A percentile compares a stretch with the other conserved stretches of the same genome.
These are phyloP conservation scores for Anaspis maculata DNA, from an alignment of 2,888 invertebrate genomes.

Conservation along the genomic window DNA sequence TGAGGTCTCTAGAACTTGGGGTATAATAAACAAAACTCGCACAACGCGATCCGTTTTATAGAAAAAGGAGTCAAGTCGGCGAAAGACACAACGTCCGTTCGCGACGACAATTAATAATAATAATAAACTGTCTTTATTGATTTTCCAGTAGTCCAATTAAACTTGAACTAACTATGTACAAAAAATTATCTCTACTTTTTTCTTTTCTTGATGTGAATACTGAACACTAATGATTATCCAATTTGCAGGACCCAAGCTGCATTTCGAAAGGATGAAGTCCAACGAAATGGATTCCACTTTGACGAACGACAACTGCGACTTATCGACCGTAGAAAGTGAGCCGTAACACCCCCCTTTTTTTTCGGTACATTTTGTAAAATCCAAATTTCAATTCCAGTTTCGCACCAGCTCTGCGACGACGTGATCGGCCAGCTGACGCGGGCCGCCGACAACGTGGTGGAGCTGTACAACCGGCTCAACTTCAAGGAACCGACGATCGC, in stretches of 20 bases:
- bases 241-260: constrained; percentile 16
- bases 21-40: too few relatives aligned
- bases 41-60: too few relatives aligned
- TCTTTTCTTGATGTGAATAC: too few relatives aligned
- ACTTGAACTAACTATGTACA: too few relatives aligned
- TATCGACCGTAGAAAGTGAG: constrained; percentile 31
- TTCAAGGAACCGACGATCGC: constrained; percentile 28
- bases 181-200: too few relatives aligned
- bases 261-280: constrained; percentile 22
- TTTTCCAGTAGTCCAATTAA: too few relatives aligned
- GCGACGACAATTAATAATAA: too few relatives aligned
- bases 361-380: not conserved
- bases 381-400: constrained; percentile 42
- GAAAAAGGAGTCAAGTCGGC: too few relatives aligned
- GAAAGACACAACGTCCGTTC: too few relatives aligned
- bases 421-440: constrained; percentile 51
- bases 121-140: too few relatives aligned
- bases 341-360: constrained; percentile 4
- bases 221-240: too few relatives aligned
- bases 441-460: constrained; percentile 62
- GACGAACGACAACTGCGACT: constrained; percentile 28
- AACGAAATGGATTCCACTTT: constrained; percentile 21
- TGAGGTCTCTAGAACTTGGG: too few relatives aligned
- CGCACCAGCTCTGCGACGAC: constrained; percentile 53
- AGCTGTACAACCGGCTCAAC: constrained; percentile 56